Evolutionary conservation across 2,113 vertebrate genomes (phyloP), one percentile per base, ranked within the genome.

Genomic region (Antechinus flavipes): DNA sequence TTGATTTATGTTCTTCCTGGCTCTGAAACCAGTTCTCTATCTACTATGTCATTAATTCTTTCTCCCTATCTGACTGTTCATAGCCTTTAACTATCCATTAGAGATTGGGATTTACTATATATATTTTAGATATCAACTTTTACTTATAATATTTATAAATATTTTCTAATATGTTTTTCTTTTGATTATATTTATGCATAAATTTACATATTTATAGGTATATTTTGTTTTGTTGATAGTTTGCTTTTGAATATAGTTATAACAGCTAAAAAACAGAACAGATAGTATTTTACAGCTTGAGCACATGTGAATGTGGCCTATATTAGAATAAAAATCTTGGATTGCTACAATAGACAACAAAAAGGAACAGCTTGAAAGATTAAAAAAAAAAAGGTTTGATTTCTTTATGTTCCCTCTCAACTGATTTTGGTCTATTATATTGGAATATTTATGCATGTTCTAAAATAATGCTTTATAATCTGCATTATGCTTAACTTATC

Each of bases 221-320:
- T 23, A 42, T 42, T 84, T 84, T 84, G 68, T 42, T 84, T 84
- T 42, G 7, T 84, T 84, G n/a, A 23, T 76, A 14, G 7, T 42
- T 6, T 84, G n/a, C 7, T 84, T n/a, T n/a, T 68, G 27, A 68
- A 25, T 68, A 30, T 35, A 11, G 30, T 68, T 30, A 35, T 10
- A 68, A 35, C 56, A 68, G 30, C 12, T 76, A n/a, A 76, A 76
- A 8, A 8, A 52, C 50, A 10, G 19, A 4, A 3, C 5, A n/a
- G 68, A 93, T 91, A 95, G 93, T 93, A 56, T 95, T 94, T 90
- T 94, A 58, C 56, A 26, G 23, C 26, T 53, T 96, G 55, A 91
- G 8, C 90, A 61, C 92, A 42, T 91, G 91, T n/a, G 47, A 7
- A 84, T 95, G 95, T 94, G 90, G 90, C 93, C 91, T 93, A 90